Evolutionary conservation across 1,140 invertebrate genomes (phyloP), one percentile per base, ranked within the genome.

Genomic region (Caenorhabditis tropicalis): DNA sequence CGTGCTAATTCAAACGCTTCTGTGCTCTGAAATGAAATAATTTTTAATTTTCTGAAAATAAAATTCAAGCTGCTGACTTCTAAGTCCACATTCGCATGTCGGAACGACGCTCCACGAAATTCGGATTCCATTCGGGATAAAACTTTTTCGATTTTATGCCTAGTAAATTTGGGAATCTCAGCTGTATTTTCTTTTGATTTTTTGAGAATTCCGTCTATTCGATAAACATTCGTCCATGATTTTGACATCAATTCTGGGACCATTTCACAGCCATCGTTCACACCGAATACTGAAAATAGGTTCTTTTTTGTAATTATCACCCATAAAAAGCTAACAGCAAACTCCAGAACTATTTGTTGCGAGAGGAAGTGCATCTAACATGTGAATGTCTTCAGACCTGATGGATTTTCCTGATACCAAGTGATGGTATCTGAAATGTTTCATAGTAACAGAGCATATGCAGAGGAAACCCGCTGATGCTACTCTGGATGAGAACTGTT

Each of bases 1-100:
- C 93, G 92, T 21, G 96, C 95, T 82, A 98, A 88, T 60, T 98
- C 95, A 92, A 96, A 98, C 12, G 96, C 95, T 70, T 94, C 94
- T 92, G 98, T 94, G 86, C 95, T 96, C 86, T 85, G n/a, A 24
- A 81, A 60, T 19, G 16, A 83, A 48, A 15, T 2, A 7, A n/a
- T 29, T 7, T 1, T 19, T 10, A 2, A 19, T 16, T 81, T 48
- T 24, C n/a, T n/a, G n/a, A 21, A 19, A 24, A 3, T 39, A 46
- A 6, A 49, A 60, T n/a, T 1, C 1, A 10, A n/a, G 43, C 24
- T 58, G 24, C 16, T 19, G 4, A 85, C 84, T 46, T 95, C 93
- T 43, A 95, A 92, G 91, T 95, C 94, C 0, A 97, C 92, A 51
- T 95, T 95, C 85, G 94, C 94, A 56, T 94, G 89, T 86, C 95